These are phyloP conservation scores for Malachius bipustulatus DNA, from an alignment of 2,888 invertebrate genomes.

Conservation along the genomic window DNA sequence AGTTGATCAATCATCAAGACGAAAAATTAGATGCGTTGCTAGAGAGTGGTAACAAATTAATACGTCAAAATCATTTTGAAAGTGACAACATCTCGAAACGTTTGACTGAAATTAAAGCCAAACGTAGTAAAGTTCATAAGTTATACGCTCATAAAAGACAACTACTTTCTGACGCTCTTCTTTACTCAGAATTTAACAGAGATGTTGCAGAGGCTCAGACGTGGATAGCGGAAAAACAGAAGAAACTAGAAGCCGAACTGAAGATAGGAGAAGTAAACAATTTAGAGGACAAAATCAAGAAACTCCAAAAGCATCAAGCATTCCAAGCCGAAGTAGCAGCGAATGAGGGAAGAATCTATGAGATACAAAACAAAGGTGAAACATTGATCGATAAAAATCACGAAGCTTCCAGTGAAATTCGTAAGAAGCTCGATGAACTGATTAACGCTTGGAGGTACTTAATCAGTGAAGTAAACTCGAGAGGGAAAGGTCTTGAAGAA, in stretches of 20 bases:
- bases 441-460: slow-evolving; percentile 65
- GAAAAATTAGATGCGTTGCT: slow-evolving; percentile 74
- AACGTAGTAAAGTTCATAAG: slow-evolving; percentile 56
- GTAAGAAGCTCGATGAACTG: slow-evolving; percentile 55
- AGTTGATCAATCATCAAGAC: slow-evolving; percentile 75
- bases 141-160: slow-evolving; percentile 54
- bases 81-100: slow-evolving; percentile 65
- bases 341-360: slow-evolving; percentile 73
- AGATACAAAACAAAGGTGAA: slow-evolving; percentile 63
- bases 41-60: slow-evolving; percentile 74
- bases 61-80: slow-evolving; percentile 86
- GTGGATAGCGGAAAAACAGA: slow-evolving; percentile 87
- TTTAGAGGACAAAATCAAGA: slow-evolving; percentile 91
- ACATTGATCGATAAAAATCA: slow-evolving; percentile 58
- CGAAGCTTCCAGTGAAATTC: slow-evolving; percentile 56
- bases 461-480: slow-evolving; percentile 46
- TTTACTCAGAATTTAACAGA: slow-evolving; percentile 82
- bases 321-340: slow-evolving; percentile 87
- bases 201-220: slow-evolving; percentile 83
- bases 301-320: slow-evolving; percentile 87
- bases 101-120: slow-evolving; percentile 59
- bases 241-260: slow-evolving; percentile 71
- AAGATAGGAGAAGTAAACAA: slow-evolving; percentile 64
- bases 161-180: slow-evolving; percentile 62
- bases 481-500: slow-evolving; percentile 66